Percentiles rank a stretch among this genome's conserved stretches.
phyloP scores from a whole-genome alignment of 2,113 vertebrate genomes.

The Gorsachius goisagi region DNA sequence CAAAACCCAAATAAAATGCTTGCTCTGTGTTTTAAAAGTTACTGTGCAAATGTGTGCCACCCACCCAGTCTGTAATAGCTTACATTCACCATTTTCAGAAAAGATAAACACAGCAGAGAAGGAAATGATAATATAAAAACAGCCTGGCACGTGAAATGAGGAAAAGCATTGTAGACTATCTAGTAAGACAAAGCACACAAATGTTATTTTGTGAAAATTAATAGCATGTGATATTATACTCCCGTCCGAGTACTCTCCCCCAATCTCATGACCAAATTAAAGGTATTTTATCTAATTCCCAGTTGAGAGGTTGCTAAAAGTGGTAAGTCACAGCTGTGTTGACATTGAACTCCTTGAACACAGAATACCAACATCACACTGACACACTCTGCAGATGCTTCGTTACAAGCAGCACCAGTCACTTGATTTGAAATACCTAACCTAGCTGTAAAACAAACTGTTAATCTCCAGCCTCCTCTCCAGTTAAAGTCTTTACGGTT shows the following conservation, averaged over 20 bases:
- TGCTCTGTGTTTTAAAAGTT: slow-evolving; percentile 67
- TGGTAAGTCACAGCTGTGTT: slow-evolving; percentile 69
- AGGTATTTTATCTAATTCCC: slow-evolving; percentile 70
- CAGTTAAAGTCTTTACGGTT: slow-evolving; percentile 30
- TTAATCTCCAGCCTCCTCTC: slow-evolving; percentile 49
- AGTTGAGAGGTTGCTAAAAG: slow-evolving; percentile 57
- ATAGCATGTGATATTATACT: slow-evolving; percentile 58
- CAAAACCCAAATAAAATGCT: slow-evolving; percentile 72
- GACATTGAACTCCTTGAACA: slow-evolving; percentile 55
- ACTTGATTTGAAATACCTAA: slow-evolving; percentile 64
- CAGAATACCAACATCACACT: slow-evolving; percentile 10
- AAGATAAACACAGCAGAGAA: slow-evolving; percentile 70
- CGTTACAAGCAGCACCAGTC: slow-evolving; percentile 56
- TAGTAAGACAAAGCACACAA: slow-evolving; percentile 55
- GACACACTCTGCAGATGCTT: slow-evolving; percentile 55
- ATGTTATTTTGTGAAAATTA: slow-evolving; percentile 65
- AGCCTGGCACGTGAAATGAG: slow-evolving; percentile 51
- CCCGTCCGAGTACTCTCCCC: not conserved
- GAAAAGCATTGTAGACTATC: slow-evolving; percentile 48
- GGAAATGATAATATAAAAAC: slow-evolving; percentile 69
- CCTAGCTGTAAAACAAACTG: slow-evolving; percentile 50
- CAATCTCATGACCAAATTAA: slow-evolving; percentile 23
- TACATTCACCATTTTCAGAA: slow-evolving; percentile 66
- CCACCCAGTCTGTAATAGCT: slow-evolving; percentile 66
- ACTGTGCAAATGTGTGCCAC: slow-evolving; percentile 69